Percentiles rank a stretch among this genome's conserved stretches.
phyloP scores from a whole-genome alignment of 2,888 invertebrate species.

The Lycia hirtaria region DNA sequence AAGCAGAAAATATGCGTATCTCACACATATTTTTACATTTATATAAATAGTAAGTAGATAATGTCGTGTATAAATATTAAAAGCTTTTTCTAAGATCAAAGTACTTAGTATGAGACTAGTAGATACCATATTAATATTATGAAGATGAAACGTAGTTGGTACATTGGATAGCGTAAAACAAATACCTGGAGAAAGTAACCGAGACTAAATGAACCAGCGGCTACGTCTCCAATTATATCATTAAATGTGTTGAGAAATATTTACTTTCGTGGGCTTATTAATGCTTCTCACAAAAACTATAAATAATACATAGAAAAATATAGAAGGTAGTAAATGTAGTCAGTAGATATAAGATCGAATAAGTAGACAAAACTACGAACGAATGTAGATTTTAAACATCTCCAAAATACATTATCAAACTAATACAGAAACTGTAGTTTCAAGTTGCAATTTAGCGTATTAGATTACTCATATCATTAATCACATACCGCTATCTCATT shows the following conservation, averaged over 20 bases:
- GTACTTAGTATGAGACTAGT: background rate
- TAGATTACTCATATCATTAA: conserved; percentile 16
- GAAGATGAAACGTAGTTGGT: background rate
- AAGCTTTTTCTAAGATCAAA: background rate
- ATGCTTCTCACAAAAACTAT: background rate
- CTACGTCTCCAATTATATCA: conserved; percentile 61
- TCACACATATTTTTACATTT: too few relatives aligned
- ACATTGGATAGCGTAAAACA: conserved; percentile 29
- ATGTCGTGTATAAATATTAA: too few relatives aligned
- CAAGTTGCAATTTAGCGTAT: background rate
- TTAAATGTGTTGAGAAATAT: conserved; percentile 57
- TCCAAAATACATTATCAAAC: too few relatives aligned
- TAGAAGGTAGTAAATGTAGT: too few relatives aligned
- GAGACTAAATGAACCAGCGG: conserved; percentile 62
- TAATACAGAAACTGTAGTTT: background rate
- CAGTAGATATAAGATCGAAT: too few relatives aligned
- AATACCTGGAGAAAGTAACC: conserved; percentile 59
- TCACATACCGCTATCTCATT: conserved; percentile 23
- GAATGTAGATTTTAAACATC: too few relatives aligned
- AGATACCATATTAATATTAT: background rate
- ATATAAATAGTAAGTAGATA: too few relatives aligned
- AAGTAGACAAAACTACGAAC: too few relatives aligned
- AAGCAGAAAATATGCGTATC: too few relatives aligned
- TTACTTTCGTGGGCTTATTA: conserved; percentile 14
- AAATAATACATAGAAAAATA: background rate